phyloP scores from a whole-genome alignment of 2,113 vertebrate species.

The Physeter macrocephalus region DNA sequence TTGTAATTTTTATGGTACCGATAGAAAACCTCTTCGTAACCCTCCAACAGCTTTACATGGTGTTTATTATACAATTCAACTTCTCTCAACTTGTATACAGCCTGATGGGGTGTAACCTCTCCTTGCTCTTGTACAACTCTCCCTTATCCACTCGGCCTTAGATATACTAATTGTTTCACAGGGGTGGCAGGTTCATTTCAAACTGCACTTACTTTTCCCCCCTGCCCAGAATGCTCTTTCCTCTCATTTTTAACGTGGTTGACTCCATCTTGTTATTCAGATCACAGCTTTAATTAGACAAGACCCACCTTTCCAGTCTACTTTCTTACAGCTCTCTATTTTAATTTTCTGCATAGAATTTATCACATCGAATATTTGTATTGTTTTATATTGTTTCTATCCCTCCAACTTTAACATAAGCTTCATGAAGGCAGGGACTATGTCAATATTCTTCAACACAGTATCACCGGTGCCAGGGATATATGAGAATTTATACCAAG shows the following conservation, averaged over 20 bases:
- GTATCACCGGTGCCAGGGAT: background rate
- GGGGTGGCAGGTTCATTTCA: background rate
- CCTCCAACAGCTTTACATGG: background rate
- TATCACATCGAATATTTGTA: background rate
- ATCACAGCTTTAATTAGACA: background rate
- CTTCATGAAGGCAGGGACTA: background rate
- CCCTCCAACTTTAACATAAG: background rate
- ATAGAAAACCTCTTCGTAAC: background rate
- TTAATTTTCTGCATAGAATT: background rate
- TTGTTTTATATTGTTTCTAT: background rate
- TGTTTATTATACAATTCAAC: background rate
- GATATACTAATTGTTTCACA: background rate
- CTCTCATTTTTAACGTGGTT: background rate
- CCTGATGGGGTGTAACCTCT: background rate
- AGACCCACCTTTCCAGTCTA: background rate
- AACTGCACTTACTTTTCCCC: background rate
- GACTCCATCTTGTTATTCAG: background rate
- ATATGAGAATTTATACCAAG: background rate
- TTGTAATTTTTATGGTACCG: background rate
- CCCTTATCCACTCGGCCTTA: background rate
- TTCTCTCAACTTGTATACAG: background rate
- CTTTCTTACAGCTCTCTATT: background rate
- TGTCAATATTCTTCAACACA: background rate
- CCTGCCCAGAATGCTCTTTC: background rate
- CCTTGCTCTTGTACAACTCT: background rate